Conservation (phyloP, 2,888 invertebrate species). For the Melinaea menophilus region DNA sequence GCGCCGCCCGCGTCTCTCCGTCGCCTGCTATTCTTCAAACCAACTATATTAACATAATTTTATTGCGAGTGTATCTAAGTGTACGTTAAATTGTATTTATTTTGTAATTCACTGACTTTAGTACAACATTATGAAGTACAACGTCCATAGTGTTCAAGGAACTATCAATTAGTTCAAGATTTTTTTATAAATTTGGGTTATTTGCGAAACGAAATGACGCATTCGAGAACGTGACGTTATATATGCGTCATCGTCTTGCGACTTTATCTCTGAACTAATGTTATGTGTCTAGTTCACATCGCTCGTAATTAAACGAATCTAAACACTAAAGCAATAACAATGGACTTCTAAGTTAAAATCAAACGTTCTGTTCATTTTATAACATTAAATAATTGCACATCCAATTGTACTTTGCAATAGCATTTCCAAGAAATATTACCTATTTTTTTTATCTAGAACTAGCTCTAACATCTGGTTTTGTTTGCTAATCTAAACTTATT, state of each 20-base stretch:
- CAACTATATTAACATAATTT: slow-evolving; percentile 13
- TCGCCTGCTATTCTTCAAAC: slow-evolving; percentile 56
- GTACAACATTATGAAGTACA: not conserved
- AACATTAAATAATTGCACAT: too few species aligned
- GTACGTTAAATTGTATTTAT: not conserved
- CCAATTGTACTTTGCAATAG: too few species aligned
- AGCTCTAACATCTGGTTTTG: too few species aligned
- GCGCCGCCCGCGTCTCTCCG: slow-evolving; percentile 59
- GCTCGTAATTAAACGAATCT: not conserved
- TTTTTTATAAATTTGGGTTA: slow-evolving; percentile 19
- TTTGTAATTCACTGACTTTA: not conserved
- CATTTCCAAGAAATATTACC: too few species aligned
- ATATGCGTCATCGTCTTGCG: slow-evolving; percentile 11
- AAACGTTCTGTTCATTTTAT: too few species aligned
- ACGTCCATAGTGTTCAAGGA: too few species aligned
- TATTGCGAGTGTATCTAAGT: slow-evolving; percentile 3
- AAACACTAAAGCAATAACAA: too few species aligned
- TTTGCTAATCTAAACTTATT: too few species aligned
- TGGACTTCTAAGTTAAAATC: too few species aligned
- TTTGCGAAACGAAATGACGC: slow-evolving; percentile 27
- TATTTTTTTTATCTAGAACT: too few species aligned
- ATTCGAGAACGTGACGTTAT: slow-evolving; percentile 18
- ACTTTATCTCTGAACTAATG: slow-evolving; percentile 8
- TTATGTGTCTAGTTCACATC: not conserved
- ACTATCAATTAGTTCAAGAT: not conserved